A percentile compares a stretch with the other conserved stretches of the same genome.
These are phyloP conservation scores for Patella caerulea DNA, from an alignment of 2,888 invertebrate species.

Conservation along the genomic window DNA sequence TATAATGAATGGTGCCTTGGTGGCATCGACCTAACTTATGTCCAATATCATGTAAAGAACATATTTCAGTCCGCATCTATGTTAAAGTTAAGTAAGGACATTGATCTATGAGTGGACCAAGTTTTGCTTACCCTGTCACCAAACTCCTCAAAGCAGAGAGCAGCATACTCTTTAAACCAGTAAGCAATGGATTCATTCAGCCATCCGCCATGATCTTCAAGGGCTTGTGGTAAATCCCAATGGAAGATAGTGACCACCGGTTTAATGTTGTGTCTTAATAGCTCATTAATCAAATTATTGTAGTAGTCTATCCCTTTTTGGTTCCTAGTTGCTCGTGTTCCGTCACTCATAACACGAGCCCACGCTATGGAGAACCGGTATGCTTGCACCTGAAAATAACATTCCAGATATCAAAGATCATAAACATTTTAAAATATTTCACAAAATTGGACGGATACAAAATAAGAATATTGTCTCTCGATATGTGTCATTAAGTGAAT, in stretches of 20 bases:
- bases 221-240: constrained; percentile 71
- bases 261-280: constrained; percentile 76
- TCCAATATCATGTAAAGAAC: too few species aligned
- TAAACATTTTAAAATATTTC: too few species aligned
- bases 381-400: constrained; percentile 47
- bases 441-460: too few species aligned
- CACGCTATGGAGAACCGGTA: constrained; percentile 77
- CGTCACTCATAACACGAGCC: constrained; percentile 82
- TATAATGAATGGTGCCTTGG: too few species aligned
- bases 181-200: constrained; percentile 59
- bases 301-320: constrained; percentile 83
- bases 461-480: too few species aligned
- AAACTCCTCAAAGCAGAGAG: constrained; percentile 67
- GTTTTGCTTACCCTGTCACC: constrained; percentile 66
- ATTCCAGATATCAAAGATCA: not conserved
- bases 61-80: too few species aligned
- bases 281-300: constrained; percentile 81
- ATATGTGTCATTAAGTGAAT: too few species aligned
- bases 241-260: constrained; percentile 76
- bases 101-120: too few species aligned
- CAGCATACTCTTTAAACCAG: constrained; percentile 71
- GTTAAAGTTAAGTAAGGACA: too few species aligned
- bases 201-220: constrained; percentile 72
- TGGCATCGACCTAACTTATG: too few species aligned
- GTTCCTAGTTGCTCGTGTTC: constrained; percentile 74